Evolutionary conservation across 1,140 invertebrate genomes (phyloP), one percentile per base, ranked within the genome.

Genomic region (Conus ventricosus): DNA sequence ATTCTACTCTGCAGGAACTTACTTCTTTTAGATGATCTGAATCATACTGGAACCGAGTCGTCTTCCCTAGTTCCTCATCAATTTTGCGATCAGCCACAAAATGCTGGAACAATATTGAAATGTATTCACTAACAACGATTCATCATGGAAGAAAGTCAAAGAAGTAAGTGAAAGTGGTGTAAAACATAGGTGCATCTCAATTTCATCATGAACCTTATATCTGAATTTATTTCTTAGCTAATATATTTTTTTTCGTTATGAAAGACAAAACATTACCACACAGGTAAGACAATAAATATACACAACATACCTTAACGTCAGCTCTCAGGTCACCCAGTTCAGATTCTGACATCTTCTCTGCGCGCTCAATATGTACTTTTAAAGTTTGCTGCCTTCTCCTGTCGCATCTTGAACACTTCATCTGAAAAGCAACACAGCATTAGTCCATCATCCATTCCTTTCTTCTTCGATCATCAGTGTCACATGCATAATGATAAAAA

Each of bases 81-180:
- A 94, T 88, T 88, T 93, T 93, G 71, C 94, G 90, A 57, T 94
- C 94, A 91, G 90, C 90, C 60, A 94, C 93, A 93, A 94, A 95
- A 90, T 94, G 92, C 94, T 95, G 91, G 91, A 89, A 25, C 81
- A 89, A 39, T 85, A 90, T 39, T 20, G 20, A 53, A 67, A 55
- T 60, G 57, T 15, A 60, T 11, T 15, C 57, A 11, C 15, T 60
- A 8, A 60, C 57, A 11, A 60, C 5, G 8, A 60, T 15, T 60
- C 15, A 15, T 15, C 57, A 60, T 39, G 39, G 39, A 39, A 39
- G 39, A 39, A 39, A 39, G 39, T 39, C 39, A 39, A 39, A 39
- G 39, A 39, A 39, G 39, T 39, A 39, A 39, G 39, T 39, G 39
- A 39, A 39, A 39, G 39, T 39, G 39, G 39, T 39, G 39, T 39